Percentiles rank a stretch among this genome's conserved stretches.
Conservation (phyloP, 1,140 invertebrate species). For the Chironomus striatipennis region DNA sequence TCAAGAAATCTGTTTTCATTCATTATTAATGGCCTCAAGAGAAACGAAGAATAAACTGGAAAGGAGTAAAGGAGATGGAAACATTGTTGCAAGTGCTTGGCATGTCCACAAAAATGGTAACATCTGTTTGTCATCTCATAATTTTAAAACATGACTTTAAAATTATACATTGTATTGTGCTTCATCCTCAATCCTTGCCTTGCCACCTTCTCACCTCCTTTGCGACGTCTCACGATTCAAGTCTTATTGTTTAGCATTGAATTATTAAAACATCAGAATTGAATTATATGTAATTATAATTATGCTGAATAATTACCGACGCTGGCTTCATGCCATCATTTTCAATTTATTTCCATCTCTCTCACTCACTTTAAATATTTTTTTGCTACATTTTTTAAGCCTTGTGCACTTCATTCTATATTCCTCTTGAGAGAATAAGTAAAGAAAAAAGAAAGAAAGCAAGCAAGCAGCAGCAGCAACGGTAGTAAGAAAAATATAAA, state of each 20-base stretch:
- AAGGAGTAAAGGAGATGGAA: background rate
- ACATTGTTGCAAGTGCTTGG: background rate
- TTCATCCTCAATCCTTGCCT: background rate
- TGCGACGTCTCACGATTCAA: no score
- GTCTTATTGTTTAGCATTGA: background rate
- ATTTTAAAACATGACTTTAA: background rate
- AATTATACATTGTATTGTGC: background rate
- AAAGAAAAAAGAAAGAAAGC: no score
- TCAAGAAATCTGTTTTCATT: background rate
- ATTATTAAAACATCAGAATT: constrained; percentile 4
- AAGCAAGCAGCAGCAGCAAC: background rate
- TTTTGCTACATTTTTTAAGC: background rate
- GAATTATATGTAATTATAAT: constrained; percentile 10
- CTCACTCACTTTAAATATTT: no score
- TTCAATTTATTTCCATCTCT: background rate
- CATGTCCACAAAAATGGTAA: constrained; percentile 1
- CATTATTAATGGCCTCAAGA: background rate
- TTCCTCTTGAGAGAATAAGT: background rate
- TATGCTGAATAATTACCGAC: constrained; percentile 5
- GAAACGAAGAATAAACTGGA: background rate
- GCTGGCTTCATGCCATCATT: background rate
- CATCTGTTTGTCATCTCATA: constrained; percentile 12
- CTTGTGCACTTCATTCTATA: background rate
- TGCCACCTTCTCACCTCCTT: background rate
- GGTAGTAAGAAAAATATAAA: no score